Evolutionary conservation across 2,888 invertebrate genomes (phyloP).

Genomic region (Hypomecis atomaria): DNA sequence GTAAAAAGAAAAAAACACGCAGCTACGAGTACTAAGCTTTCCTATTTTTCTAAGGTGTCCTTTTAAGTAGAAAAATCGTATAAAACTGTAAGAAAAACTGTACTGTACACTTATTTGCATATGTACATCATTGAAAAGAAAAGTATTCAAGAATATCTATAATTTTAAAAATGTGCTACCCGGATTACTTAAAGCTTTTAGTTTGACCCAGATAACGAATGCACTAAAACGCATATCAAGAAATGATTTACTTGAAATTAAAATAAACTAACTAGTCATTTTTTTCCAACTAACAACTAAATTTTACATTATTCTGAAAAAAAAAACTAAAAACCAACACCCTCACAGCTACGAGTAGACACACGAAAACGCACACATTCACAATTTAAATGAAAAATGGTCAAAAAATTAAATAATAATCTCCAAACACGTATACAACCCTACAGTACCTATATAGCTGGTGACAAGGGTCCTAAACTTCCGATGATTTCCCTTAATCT

Average conservation of each 20-base stretch:
- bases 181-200: too few species aligned
- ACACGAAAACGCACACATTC: slow-evolving; percentile 46
- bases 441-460: slow-evolving; percentile 97
- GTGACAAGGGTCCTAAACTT: slow-evolving; percentile 99
- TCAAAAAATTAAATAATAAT: slow-evolving; percentile 10
- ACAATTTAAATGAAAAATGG: slow-evolving; percentile 38
- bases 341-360: slow-evolving; percentile 29
- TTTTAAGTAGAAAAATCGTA: too few species aligned
- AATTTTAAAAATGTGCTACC: too few species aligned
- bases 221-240: not conserved
- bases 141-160: too few species aligned
- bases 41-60: too few species aligned
- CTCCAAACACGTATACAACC: slow-evolving; percentile 46
- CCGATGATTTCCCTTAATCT: slow-evolving; percentile 99
- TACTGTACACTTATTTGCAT: too few species aligned
- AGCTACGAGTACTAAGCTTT: too few species aligned
- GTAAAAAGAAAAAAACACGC: too few species aligned
- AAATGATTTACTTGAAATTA: not conserved
- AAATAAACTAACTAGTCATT: not conserved
- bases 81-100: too few species aligned
- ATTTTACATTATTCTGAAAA: not conserved
- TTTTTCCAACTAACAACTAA: not conserved
- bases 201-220: too few species aligned
- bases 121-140: too few species aligned
- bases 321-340: slow-evolving; percentile 38